A percentile compares a stretch with the other conserved stretches of the same genome.
Evolutionary conservation across 1,140 invertebrate species (phyloP).

Genomic region (Argopecten irradians): DNA sequence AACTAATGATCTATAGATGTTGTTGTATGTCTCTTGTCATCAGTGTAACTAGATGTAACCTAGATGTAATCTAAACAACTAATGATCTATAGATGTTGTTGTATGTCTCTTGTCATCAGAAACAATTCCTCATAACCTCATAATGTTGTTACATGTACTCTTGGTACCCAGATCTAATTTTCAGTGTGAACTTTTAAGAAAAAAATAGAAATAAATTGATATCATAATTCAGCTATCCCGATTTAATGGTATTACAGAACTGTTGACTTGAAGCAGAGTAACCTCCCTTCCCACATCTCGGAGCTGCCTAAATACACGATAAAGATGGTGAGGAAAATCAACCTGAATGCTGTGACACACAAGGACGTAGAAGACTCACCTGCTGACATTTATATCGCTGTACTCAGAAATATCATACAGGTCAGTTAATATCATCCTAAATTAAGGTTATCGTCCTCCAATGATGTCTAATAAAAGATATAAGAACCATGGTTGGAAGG

Average conservation of each 20-base stretch:
- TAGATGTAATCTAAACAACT: too few relatives aligned
- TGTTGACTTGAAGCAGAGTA: conserved; percentile 35
- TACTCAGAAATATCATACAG: conserved; percentile 43
- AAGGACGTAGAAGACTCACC: conserved; percentile 7
- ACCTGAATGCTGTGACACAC: background rate
- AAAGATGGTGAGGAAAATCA: conserved; percentile 11
- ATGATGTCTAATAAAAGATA: background rate
- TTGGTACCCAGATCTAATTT: background rate
- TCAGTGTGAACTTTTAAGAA: too few relatives aligned
- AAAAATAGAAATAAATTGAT: too few relatives aligned
- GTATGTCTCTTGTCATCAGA: too few relatives aligned
- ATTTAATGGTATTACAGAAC: conserved; percentile 16
- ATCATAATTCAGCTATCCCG: background rate
- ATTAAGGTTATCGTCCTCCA: background rate
- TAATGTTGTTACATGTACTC: too few relatives aligned
- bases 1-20: too few relatives aligned
- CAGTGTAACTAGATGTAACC: too few relatives aligned
- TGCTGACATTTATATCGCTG: conserved; percentile 26
- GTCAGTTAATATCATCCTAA: conserved; percentile 10
- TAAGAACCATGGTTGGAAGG: background rate
- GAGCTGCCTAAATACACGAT: conserved; percentile 28
- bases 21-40: too few relatives aligned
- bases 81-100: too few relatives aligned
- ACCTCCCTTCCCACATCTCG: conserved; percentile 20
- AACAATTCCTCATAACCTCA: background rate